Evolutionary conservation across 2,797 vertebrate species (phyloP), one percentile per base, ranked within the genome.

Genomic region (Pterois miles): DNA sequence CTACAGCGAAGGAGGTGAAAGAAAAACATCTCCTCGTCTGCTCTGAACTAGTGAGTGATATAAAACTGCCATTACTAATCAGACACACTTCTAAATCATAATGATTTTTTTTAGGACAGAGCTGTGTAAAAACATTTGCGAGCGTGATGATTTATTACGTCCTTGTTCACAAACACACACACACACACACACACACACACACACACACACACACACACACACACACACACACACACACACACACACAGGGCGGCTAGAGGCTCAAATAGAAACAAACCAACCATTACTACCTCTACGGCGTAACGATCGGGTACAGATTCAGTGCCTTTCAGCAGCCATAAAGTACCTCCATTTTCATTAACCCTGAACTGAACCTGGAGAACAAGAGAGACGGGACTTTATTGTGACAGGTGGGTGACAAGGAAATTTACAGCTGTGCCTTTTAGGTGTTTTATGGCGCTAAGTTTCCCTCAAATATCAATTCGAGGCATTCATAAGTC

Each of bases 281-380:
- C 43, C 58, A 66, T 69, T 76, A 56, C 63, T 70, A 43, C 60
- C 29, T 60, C 56, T 50, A 54, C 63, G 58, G 33, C 4, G 20
- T 82, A 72, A 86, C 46, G 40, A 77, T 74, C 29, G 58, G 64
- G 23, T 75, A 36, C 76, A 80, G 82, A 88, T 86, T 88, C 74
- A 83, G 23, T 68, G 71, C 83, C 83, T 72, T 43, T 79, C 58
- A 71, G 65, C 18, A 14, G 80, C 82, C 75, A 83, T 88, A 91
- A 88, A 91, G 77, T 60, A 85, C 78, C 58, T 82, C 85, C 60
- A 84, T 90, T 92, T 87, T 90, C 84, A 90, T 87, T 88, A 86
- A 90, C 85, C 86, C 77, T 83, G 78, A 84, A 83, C 76, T 90
- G 88, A 90, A 91, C 88, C 75, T 83, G 77, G 50, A 74, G 75